These are phyloP conservation scores for Grammomys surdaster DNA, from an alignment of 2,113 vertebrate genomes.

Conservation along the genomic window DNA sequence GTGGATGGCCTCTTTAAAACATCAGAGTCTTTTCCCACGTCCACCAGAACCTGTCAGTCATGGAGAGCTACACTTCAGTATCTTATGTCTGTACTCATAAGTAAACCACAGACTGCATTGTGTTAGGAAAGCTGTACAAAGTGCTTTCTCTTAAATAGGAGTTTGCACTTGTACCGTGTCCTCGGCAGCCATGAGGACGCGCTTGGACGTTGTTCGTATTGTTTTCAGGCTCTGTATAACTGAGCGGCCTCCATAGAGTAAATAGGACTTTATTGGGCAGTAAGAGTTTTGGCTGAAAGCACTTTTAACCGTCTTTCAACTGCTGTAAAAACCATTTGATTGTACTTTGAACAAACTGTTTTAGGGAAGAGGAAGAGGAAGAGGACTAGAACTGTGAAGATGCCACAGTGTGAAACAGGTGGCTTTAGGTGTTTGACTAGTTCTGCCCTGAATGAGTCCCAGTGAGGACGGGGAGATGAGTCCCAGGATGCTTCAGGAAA, in stretches of 20 bases:
- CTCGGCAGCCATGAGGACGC: conserved; percentile 39
- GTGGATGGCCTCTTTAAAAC: not conserved
- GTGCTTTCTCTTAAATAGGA: conserved; percentile 62
- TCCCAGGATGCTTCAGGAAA: not conserved
- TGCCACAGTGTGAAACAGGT: not conserved
- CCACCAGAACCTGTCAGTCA: not conserved
- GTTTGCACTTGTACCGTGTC: conserved; percentile 40
- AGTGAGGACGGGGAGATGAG: not conserved
- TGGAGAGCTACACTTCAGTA: not conserved
- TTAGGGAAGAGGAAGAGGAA: conserved; percentile 38
- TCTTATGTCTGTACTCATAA: not conserved
- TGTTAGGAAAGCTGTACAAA: not conserved
- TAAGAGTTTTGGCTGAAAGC: conserved; percentile 72
- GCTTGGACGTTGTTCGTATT: conserved; percentile 56
- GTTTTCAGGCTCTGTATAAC: not conserved
- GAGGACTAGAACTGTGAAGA: not conserved
- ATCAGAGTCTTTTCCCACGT: not conserved
- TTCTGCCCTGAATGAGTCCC: not conserved
- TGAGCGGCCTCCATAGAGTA: conserved; percentile 20
- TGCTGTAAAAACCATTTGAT: conserved; percentile 49
- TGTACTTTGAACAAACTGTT: conserved; percentile 11
- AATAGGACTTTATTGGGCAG: conserved; percentile 57
- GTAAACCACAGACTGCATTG: not conserved
- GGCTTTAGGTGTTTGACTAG: not conserved
- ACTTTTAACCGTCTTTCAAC: conserved; percentile 11